These are phyloP conservation scores for Deroptyus accipitrinus DNA, from an alignment of 2,113 vertebrate genomes.

Conservation along the genomic window DNA sequence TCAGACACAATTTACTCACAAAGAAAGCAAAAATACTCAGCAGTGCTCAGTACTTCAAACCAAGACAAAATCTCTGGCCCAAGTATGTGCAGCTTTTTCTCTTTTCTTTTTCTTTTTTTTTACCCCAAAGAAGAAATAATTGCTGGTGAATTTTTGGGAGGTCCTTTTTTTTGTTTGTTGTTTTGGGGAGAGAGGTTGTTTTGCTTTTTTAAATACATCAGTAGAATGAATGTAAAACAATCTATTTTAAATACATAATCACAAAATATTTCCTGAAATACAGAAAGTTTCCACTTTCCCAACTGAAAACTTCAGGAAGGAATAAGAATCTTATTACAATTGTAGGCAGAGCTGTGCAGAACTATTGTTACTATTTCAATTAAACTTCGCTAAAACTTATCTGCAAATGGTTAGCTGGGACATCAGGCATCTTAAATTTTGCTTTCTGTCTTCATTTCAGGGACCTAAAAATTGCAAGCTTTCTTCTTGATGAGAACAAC, in stretches of 20 bases:
- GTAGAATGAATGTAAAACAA: background rate
- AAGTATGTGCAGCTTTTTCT: background rate
- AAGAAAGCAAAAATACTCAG: background rate
- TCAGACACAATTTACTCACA: accelerated
- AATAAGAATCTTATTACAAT: background rate
- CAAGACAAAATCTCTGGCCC: background rate
- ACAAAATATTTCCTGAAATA: background rate
- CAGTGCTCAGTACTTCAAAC: background rate
- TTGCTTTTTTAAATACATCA: background rate
- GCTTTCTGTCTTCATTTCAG: constrained; percentile 61
- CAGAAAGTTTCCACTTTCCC: background rate
- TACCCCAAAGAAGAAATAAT: background rate
- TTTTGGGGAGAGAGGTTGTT: background rate
- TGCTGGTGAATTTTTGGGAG: background rate
- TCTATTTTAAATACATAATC: background rate
- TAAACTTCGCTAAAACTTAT: background rate
- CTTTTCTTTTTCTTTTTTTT: background rate
- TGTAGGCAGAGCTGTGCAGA: background rate
- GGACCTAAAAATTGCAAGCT: constrained; percentile 88
- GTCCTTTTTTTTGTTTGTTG: background rate
- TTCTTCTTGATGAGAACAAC: constrained; percentile 85
- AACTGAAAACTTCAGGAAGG: background rate
- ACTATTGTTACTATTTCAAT: background rate
- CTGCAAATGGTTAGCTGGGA: background rate
- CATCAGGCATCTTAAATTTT: background rate